Evolutionary conservation across 2,797 vertebrate genomes (phyloP), one percentile per base, ranked within the genome.

Genomic region (Argyrosomus regius): DNA sequence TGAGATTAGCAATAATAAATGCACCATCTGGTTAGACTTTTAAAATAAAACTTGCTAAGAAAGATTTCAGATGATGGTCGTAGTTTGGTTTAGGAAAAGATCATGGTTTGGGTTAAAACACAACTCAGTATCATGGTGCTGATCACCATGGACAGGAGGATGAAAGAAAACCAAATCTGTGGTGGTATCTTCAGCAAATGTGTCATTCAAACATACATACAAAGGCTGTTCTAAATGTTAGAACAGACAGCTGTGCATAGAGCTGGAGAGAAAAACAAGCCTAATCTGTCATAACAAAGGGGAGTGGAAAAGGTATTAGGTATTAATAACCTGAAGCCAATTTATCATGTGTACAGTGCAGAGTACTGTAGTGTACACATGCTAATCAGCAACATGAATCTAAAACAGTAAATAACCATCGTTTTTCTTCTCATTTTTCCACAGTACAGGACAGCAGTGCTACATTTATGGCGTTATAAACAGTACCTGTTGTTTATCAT

Each of bases 401-500:
- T 39, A 41, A 48, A 71, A 58, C 49, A 73, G 56, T 10, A 0
- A 52, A 12, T 16, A 43, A 6, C 26, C 14, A 18, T 39, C 0
- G 50, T 67, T 50, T 24, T 45, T 43, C 39, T 3, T 67, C 1
- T 46, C n/a, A 66, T 52, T 43, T 75, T 57, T 18, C 24, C 48
- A 57, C 45, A 28, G 26, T 16, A 11, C 0, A 2, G n/a, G 26
- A 35, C 41, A 52, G 39, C 74, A 39, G 35, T 39, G 35, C 8
- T 39, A 39, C 35, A 39, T 39, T 39, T 39, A 66, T 63, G 57
- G 49, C 17, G 18, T 60, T 24, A 50, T 64, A 72, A 74, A 77
- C 31, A 46, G 18, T 39, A 9, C 11, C 22, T 17, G 63, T 50
- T 54, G 53, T 83, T 83, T 31, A 75, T 80, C 43, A 75, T 78